Evolutionary conservation across 1,140 invertebrate species (phyloP), one percentile per base, ranked within the genome.

Genomic region (Nomia melanderi): DNA sequence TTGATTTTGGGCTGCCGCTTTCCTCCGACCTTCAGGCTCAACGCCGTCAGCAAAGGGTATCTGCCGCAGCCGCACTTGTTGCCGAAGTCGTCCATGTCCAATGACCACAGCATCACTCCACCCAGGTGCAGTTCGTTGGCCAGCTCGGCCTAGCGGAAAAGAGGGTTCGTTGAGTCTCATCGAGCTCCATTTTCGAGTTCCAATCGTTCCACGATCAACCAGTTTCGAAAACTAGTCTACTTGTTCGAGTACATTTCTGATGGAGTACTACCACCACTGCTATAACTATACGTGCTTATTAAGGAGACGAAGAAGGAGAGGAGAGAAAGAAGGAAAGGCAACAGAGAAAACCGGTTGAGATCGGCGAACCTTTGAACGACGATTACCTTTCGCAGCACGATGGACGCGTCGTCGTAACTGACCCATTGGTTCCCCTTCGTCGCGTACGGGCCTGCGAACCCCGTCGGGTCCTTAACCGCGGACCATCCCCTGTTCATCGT

Each of bases 81-180:
- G 33, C 93, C 94, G 85, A 97, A 98, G 86, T 98, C 97, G 84
- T 98, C 97, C 71, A 99, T 90, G 88, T 99, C 98, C 1, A 98
- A 93, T 0, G 97, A 97, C 97, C 97, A 98, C 0, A 97, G 95
- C 79, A 97, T 96, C 1, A 95, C 94, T 6, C 97, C 97, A 6
- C 95, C 97, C 76, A 95, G 95, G 20, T 94, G 95, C 94, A 87
- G 94, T 93, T 6, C 93, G 90, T 92, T 93, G 0, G 95, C 93
- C 69, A 94, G 93, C 59, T 94, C 91, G 1, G 82, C 75, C 85
- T 90, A 44, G 54, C 73, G 74, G 1, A 66, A 36, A 64, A 7
- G 41, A 29, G 66, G 33, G n/a, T n/a, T n/a, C n/a, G n/a, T n/a
- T n/a, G n/a, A n/a, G n/a, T n/a, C n/a, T n/a, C n/a, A n/a, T n/a